Evolutionary conservation across 2,888 invertebrate genomes (phyloP), one percentile per base, ranked within the genome.

Genomic region (Ferdinandea cuprea): DNA sequence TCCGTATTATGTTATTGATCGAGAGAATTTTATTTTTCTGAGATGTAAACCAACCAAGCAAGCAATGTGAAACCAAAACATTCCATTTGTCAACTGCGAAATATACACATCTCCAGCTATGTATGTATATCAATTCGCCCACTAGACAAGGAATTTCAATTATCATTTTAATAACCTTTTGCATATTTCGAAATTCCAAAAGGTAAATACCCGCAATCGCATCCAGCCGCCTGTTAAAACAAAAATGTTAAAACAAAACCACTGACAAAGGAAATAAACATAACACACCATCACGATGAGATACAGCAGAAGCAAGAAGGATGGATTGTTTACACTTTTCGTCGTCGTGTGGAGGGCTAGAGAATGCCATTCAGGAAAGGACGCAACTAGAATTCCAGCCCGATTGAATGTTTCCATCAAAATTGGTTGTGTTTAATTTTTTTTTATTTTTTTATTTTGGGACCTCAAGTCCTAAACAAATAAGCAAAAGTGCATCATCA

Each of bases 101-200:
- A 25, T 25, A 25, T 25, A 25, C 5, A 3, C 5, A 3, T 25
- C 25, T 25, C 3, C 25, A 25, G 25, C 25, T 25, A 25, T n/a
- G n/a, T n/a, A n/a, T n/a, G n/a, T n/a, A n/a, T n/a, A n/a, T n/a
- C n/a, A n/a, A n/a, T 25, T 19, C 44, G 9, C 44, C 19, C 8
- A 11, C 44, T 9, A 2, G 13, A 35, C 52, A 48, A 30, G 48
- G 63, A 40, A 71, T 76, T 81, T 81, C 76, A 81, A 81, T 81
- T 81, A 76, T 76, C 58, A 76, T 81, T 81, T 76, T 81, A 71
- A 81, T 81, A 81, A 81, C 80, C 76, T 81, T 76, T 71, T 76
- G 80, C 76, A 71, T 81, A 81, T 81, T 81, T 76, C 50, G 63
- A 81, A 17, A 81, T 76, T 76, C 76, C 37, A 40, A 76, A 76